Percentiles rank a stretch among this genome's conserved stretches.
Conservation (phyloP, 2,888 invertebrate species). For the Drosophila ochracea region DNA sequence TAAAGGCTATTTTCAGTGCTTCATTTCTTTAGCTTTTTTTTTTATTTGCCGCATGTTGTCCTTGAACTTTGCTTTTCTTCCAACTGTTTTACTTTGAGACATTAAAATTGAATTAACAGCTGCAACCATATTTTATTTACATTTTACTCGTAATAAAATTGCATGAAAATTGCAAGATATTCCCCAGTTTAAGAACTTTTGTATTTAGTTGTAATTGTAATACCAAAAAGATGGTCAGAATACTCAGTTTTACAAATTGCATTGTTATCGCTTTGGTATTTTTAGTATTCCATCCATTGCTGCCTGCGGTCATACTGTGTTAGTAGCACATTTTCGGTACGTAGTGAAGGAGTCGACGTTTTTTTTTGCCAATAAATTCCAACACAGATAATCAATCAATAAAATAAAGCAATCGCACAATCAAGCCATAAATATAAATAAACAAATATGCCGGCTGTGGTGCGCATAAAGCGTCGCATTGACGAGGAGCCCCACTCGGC, state of each 20-base stretch:
- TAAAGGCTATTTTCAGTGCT: background rate
- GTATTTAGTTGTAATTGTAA: background rate
- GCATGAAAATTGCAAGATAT: too few species aligned
- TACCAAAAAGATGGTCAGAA: background rate
- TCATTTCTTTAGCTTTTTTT: background rate
- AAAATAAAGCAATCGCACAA: background rate
- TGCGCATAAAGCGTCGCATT: constrained; percentile 90
- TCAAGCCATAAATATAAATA: constrained; percentile 59
- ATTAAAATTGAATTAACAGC: background rate
- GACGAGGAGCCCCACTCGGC: constrained; percentile 90
- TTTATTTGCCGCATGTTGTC: background rate
- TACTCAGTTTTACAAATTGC: background rate
- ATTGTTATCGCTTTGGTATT: constrained; percentile 4
- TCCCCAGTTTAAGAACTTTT: background rate
- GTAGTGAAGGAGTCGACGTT: constrained; percentile 15
- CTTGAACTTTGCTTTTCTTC: background rate
- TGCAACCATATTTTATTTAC: background rate
- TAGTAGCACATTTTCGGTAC: constrained; percentile 28
- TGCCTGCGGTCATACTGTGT: constrained; percentile 7
- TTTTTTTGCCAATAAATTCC: constrained; percentile 22
- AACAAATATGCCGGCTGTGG: constrained; percentile 86
- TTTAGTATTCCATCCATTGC: constrained; percentile 8
- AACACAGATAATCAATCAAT: constrained; percentile 20
- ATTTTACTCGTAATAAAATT: background rate
- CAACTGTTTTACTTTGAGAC: background rate